Evolutionary conservation across 2,113 vertebrate species (phyloP).

Genomic region (Tachuris rubrigastra): DNA sequence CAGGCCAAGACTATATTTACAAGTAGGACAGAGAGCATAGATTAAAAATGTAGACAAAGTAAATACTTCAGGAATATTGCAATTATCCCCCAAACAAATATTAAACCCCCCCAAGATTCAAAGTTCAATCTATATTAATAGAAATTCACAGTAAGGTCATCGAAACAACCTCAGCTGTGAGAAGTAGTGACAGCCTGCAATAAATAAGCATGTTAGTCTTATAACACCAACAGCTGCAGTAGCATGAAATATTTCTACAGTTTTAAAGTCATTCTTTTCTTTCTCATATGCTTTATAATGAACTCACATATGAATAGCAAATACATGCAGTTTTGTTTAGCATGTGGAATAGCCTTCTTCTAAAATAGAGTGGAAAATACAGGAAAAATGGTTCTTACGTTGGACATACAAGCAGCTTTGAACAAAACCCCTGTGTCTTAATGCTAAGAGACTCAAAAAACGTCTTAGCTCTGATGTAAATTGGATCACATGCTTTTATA

Average conservation of each 20-base stretch:
- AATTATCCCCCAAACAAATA: not conserved
- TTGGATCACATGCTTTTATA: not conserved
- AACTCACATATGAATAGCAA: not conserved
- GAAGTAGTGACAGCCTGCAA: not conserved
- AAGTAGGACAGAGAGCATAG: not conserved
- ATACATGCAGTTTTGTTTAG: not conserved
- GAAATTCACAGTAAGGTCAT: not conserved
- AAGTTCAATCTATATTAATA: not conserved
- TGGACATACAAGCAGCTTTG: not conserved
- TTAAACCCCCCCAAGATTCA: not conserved
- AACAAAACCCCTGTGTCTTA: not conserved
- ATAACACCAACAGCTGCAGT: not conserved
- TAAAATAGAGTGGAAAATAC: not conserved
- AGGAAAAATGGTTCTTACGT: not conserved
- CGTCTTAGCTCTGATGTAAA: not conserved
- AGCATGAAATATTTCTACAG: not conserved
- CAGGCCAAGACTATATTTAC: not conserved
- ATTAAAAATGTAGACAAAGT: constrained; percentile 1
- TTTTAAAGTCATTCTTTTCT: not conserved
- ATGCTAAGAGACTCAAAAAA: not conserved
- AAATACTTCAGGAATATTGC: not conserved
- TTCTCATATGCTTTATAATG: not conserved
- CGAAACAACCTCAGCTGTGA: not conserved
- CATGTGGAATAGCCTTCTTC: not conserved
- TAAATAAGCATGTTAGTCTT: not conserved